phyloP scores from a whole-genome alignment of 1,140 invertebrate species.

The Platyscapa corneri region DNA sequence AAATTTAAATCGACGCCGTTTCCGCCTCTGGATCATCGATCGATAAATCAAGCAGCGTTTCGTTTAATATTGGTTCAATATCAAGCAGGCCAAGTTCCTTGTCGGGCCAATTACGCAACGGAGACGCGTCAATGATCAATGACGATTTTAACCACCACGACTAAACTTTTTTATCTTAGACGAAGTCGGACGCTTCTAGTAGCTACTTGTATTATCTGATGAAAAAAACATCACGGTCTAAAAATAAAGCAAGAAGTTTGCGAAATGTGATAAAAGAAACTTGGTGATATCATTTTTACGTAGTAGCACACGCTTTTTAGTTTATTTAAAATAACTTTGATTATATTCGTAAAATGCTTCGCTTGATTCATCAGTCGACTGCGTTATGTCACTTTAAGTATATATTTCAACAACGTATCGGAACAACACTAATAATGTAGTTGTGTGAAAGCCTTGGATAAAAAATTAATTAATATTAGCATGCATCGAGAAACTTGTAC shows the following conservation, averaged over 20 bases:
- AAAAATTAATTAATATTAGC: neutral
- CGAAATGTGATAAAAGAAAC: conserved; percentile 8
- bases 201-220: neutral
- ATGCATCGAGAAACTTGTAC: neutral
- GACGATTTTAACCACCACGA: neutral
- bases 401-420: too few species aligned
- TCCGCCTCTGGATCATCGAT: neutral
- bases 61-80: too few species aligned
- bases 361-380: too few species aligned
- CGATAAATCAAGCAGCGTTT: neutral
- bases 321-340: neutral
- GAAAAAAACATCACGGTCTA: neutral
- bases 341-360: neutral
- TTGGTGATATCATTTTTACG: neutral
- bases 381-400: too few species aligned
- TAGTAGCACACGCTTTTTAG: neutral
- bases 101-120: neutral
- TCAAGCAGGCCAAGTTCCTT: too few species aligned
- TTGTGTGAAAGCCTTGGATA: neutral
- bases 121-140: neutral
- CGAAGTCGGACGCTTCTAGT: neutral
- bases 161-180: too few species aligned
- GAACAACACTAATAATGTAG: too few species aligned
- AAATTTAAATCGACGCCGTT: neutral
- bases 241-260: conserved; percentile 2